Conservation (phyloP, 23 tunicate species). For the Styela plicata region DNA sequence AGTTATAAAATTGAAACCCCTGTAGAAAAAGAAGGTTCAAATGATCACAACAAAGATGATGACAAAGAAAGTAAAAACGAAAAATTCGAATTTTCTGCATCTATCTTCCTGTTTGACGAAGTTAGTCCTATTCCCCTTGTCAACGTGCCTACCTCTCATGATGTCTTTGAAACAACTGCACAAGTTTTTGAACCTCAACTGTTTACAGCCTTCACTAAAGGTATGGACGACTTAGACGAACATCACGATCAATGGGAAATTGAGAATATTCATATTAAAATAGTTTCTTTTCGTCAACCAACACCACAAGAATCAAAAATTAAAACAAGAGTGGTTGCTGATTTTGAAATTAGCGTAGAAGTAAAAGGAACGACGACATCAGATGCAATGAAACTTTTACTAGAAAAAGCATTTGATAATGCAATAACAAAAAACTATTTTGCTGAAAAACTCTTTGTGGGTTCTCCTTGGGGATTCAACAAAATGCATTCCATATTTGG, state of each 20-base stretch:
- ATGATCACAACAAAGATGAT: background rate
- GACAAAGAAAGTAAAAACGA: background rate
- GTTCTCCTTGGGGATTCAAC: background rate
- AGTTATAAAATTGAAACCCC: background rate
- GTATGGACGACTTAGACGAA: background rate
- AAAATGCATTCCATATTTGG: background rate
- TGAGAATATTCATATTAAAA: background rate
- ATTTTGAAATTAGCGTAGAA: background rate
- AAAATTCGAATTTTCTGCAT: slow-evolving; percentile 9
- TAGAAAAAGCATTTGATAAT: background rate
- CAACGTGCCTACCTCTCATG: background rate
- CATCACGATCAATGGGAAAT: background rate
- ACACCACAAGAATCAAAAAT: background rate
- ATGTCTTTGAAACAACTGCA: background rate
- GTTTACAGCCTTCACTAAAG: background rate
- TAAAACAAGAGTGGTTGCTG: slow-evolving; percentile 6
- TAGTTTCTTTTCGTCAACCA: slow-evolving; percentile 11
- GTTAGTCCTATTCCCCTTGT: background rate
- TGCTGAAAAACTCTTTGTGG: slow-evolving; percentile 10
- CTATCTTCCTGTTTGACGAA: slow-evolving; percentile 7
- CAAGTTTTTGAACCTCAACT: slow-evolving; percentile 2
- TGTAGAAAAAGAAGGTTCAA: background rate
- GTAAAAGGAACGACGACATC: background rate
- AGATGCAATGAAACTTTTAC: background rate
- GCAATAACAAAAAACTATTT: background rate